phyloP scores from a whole-genome alignment of 2,113 vertebrate species.

The Varanus salvator region DNA sequence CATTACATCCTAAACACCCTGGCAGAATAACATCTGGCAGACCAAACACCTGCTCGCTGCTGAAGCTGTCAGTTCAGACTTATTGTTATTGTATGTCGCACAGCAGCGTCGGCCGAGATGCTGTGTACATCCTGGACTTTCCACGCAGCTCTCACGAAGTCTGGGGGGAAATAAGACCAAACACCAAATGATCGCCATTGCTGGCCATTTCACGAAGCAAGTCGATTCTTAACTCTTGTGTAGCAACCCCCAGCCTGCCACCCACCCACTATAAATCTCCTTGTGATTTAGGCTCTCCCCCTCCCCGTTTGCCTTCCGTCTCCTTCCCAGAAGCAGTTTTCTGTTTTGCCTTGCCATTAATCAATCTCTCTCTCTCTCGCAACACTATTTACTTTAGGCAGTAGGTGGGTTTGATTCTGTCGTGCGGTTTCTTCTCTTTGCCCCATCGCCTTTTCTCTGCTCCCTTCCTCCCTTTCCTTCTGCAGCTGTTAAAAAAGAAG shows the following conservation, averaged over 20 bases:
- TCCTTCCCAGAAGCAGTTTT: too few species aligned
- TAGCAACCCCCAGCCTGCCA: neutral
- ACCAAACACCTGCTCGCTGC: neutral
- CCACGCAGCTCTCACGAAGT: neutral
- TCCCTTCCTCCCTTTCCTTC: neutral
- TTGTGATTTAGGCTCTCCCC: neutral
- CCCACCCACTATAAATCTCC: neutral
- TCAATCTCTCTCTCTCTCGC: neutral
- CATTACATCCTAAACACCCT: neutral
- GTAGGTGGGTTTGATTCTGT: neutral
- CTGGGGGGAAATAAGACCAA: neutral
- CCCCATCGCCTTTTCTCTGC: neutral
- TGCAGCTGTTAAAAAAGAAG: fast-evolving
- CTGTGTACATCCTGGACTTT: neutral
- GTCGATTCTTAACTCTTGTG: neutral
- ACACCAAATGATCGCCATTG: too few species aligned
- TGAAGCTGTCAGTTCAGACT: neutral
- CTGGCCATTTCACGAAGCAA: fast-evolving
- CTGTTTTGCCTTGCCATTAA: neutral
- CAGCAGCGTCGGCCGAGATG: neutral
- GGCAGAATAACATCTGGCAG: neutral
- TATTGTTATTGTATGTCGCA: neutral
- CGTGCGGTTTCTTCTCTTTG: neutral
- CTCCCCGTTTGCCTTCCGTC: neutral
- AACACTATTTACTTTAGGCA: fast-evolving